A percentile compares a stretch with the other conserved stretches of the same genome.
Conservation (phyloP, 2,888 invertebrate genomes). For the Idaea aversata region DNA sequence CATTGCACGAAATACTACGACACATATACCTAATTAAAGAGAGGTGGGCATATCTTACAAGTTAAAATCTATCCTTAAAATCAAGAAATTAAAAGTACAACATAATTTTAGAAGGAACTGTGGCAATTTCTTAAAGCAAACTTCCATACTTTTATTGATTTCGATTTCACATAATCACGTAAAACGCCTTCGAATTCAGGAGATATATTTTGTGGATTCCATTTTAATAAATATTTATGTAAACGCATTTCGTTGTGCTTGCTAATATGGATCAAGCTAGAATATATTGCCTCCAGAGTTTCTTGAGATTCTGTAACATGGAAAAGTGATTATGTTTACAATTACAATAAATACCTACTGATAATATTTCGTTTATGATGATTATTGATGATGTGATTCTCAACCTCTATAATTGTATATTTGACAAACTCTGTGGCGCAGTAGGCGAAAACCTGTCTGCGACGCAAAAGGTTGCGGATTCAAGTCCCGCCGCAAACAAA, state of each 20-base stretch:
- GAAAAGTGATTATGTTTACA: conserved; percentile 10
- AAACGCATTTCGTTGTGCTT: conserved; percentile 49
- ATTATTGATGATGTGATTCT: not conserved
- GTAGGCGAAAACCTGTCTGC: no score
- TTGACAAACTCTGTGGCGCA: no score
- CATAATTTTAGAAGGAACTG: not conserved
- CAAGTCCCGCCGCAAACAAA: no score
- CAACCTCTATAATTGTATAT: not conserved
- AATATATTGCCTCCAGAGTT: conserved; percentile 61
- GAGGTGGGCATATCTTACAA: not conserved
- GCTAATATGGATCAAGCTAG: conserved; percentile 58
- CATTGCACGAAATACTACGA: not conserved
- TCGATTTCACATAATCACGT: conserved; percentile 51
- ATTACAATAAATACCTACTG: not conserved
- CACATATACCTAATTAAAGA: not conserved
- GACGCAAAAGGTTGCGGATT: no score
- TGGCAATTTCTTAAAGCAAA: conserved; percentile 28
- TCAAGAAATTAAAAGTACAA: not conserved
- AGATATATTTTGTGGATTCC: conserved; percentile 52
- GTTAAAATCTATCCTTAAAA: not conserved
- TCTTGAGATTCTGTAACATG: conserved; percentile 51
- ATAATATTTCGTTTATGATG: not conserved
- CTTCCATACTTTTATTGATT: conserved; percentile 54
- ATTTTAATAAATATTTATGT: conserved; percentile 47
- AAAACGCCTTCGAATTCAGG: conserved; percentile 47